Percentiles rank a stretch among this genome's conserved stretches.
phyloP scores from a whole-genome alignment of 2,113 vertebrate species.

The Alligator mississippiensis region DNA sequence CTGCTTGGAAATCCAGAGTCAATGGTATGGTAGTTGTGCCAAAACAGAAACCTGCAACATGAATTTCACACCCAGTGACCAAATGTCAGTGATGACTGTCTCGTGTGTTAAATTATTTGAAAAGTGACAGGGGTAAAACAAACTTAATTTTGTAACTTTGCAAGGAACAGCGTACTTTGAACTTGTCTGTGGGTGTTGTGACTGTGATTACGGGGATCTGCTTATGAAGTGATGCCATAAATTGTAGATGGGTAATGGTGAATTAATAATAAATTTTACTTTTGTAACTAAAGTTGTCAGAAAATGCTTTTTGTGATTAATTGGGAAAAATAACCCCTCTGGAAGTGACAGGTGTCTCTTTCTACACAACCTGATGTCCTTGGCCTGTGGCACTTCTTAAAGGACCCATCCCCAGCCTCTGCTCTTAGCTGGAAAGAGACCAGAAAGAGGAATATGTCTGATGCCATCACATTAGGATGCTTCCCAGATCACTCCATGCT shows the following conservation, averaged over 20 bases:
- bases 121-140: neutral
- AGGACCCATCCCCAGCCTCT: neutral
- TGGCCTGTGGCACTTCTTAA: neutral
- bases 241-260: constrained; percentile 30
- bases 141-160: constrained; percentile 2
- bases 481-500: accelerated
- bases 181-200: neutral
- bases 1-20: constrained; percentile 82
- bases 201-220: constrained; percentile 14
- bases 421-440: neutral
- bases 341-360: neutral
- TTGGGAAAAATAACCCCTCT: neutral
- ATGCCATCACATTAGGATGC: neutral
- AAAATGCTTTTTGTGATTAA: neutral
- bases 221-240: constrained; percentile 55
- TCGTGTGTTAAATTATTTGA: neutral
- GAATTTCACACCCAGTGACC: neutral
- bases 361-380: neutral
- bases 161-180: neutral
- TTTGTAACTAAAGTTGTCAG: constrained; percentile 76
- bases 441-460: neutral
- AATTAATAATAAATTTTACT: constrained; percentile 74
- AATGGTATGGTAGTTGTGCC: constrained; percentile 74
- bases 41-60: accelerated
- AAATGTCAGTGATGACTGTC: neutral